Evolutionary conservation across 2,113 vertebrate species (phyloP), one percentile per base, ranked within the genome.

Genomic region (Lichenostomus cassidix): DNA sequence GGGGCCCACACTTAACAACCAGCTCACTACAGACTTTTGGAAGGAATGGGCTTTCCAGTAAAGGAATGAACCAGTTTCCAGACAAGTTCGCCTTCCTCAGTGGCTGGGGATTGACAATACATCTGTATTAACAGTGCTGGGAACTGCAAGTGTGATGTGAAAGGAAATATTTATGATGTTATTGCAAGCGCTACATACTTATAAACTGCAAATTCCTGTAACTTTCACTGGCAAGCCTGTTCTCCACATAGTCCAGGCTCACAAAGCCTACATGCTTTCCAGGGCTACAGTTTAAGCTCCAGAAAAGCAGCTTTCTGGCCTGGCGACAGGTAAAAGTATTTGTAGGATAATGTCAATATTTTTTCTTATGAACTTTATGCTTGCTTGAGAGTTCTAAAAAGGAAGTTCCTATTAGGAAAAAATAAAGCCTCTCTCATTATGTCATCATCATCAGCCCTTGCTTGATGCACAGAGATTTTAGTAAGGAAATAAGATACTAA

Each of bases 91-190:
- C 71, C 58, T 92, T 86, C 78, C 75, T 80, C 65, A 31, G 83
- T 82, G 90, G 47, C 93, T 87, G 90, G 52, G 39, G 44, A 84
- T 52, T 94, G 92, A 97, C 95, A 95, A 92, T 92, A 90, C 37
- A 77, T 90, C 89, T 95, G n/a, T 94, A 92, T 89, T 93, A 96
- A 92, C 56, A 75, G 76, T 77, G 50, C 62, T 91, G 84, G 84
- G 64, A 95, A 93, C 28, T n/a, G 60, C 78, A 79, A 95, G 87
- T 90, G 79, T 84, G 93, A 90, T 93, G 90, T 92, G 95, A 93
- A 96, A 90, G 94, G 62, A 90, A 94, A 84, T 95, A 96, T 96
- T 97, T 96, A 93, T 92, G 83, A 91, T 96, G 94, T 96, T 97
- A 89, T 96, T 97, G 87, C 82, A 96, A 95, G 94, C 2, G 0